phyloP scores from a whole-genome alignment of 2,797 vertebrate species.

The Hemibagrus guttatus region DNA sequence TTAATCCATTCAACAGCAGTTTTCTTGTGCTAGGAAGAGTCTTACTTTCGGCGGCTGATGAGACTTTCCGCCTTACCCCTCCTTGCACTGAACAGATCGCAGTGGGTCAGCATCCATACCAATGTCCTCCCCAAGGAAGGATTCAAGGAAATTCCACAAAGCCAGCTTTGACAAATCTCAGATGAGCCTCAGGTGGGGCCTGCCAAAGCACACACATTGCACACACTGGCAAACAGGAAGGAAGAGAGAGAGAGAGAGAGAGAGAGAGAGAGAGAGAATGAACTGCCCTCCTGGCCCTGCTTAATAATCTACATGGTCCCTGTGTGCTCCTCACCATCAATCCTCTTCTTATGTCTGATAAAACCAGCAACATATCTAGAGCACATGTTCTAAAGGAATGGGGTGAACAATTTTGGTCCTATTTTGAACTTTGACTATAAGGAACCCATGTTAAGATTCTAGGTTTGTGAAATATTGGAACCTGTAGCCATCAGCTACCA shows the following conservation, averaged over 20 bases:
- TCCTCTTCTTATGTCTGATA: conserved; percentile 23
- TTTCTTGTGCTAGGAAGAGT: background rate
- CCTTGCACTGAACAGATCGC: background rate
- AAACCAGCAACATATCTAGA: background rate
- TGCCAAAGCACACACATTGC: conserved; percentile 21
- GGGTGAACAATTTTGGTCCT: background rate
- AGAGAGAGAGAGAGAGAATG: background rate
- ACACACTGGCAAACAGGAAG: conserved; percentile 9
- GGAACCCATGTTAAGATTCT: background rate
- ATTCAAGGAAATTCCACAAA: conserved; percentile 46
- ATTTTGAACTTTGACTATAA: background rate
- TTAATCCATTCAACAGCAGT: conserved; percentile 14
- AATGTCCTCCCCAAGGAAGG: conserved; percentile 34
- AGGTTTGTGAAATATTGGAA: background rate
- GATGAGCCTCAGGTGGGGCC: conserved; percentile 40
- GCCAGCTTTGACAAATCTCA: conserved; percentile 48
- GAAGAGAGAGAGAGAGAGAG: background rate
- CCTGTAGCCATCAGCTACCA: background rate
- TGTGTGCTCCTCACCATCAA: conserved; percentile 5
- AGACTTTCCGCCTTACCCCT: background rate
- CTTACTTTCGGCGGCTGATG: conserved; percentile 18
- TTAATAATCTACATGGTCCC: conserved; percentile 21
- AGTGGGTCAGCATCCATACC: conserved; percentile 41
- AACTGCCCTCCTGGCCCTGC: conserved; percentile 6
- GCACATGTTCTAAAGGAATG: background rate